These are phyloP conservation scores for Clarias laeviceps DNA, from an alignment of 2,797 vertebrate species.

Conservation along the genomic window DNA sequence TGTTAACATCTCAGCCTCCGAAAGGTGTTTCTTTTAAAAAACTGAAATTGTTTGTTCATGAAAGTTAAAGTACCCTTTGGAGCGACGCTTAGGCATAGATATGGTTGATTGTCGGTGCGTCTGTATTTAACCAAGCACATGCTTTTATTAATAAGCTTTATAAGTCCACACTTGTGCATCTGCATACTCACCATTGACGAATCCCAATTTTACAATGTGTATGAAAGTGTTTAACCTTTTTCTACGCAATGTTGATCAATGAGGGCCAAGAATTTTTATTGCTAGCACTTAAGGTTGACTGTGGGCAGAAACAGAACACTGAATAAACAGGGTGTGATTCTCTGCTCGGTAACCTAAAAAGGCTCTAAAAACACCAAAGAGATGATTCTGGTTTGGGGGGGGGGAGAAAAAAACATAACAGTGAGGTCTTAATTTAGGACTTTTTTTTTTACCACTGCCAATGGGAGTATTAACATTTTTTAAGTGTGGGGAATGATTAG, in stretches of 20 bases:
- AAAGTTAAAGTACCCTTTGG: background rate
- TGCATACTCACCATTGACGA: background rate
- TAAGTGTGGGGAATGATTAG: conserved; percentile 47
- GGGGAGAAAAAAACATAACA: conserved; percentile 14
- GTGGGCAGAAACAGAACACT: conserved; percentile 32
- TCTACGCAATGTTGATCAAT: background rate
- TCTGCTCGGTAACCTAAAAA: conserved; percentile 42
- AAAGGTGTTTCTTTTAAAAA: background rate
- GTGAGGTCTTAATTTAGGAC: conserved; percentile 46
- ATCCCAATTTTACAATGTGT: background rate
- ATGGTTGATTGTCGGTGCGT: background rate
- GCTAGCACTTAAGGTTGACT: conserved; percentile 20
- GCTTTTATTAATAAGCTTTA: background rate
- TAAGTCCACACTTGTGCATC: background rate
- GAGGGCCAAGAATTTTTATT: conserved; percentile 19
- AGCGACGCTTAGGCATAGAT: background rate
- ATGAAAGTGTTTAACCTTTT: background rate
- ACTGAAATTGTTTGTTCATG: background rate
- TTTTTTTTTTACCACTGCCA: conserved; percentile 62
- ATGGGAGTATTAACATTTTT: conserved; percentile 55
- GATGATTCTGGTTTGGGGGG: background rate
- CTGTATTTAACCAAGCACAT: background rate
- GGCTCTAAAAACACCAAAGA: conserved; percentile 51
- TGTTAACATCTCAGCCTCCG: background rate
- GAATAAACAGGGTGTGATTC: conserved; percentile 29